These are phyloP conservation scores for Sinocyclocheilus grahami DNA, from an alignment of 2,113 vertebrate genomes.

Conservation along the genomic window DNA sequence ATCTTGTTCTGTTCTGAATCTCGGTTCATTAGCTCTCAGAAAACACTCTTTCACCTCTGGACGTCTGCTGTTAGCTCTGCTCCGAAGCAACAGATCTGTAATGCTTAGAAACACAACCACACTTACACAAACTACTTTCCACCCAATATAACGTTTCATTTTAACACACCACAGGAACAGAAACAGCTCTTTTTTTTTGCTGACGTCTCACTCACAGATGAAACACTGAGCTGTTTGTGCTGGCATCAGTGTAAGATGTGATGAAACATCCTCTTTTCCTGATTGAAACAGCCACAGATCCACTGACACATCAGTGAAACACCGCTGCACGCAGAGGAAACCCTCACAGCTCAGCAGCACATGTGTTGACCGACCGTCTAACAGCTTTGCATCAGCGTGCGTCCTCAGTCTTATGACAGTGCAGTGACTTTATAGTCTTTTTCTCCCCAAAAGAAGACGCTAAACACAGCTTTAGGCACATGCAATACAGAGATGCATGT, in stretches of 20 bases:
- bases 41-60: not conserved
- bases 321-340: no score
- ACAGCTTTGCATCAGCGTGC: not conserved
- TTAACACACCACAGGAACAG: not conserved
- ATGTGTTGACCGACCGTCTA: not conserved
- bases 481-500: not conserved
- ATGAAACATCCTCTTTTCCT: slow-evolving; percentile 22
- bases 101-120: not conserved
- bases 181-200: not conserved
- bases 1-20: not conserved
- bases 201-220: not conserved
- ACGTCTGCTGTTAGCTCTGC: not conserved
- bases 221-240: not conserved
- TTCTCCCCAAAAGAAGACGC: not conserved
- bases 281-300: not conserved
- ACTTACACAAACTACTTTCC: not conserved
- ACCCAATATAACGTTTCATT: not conserved
- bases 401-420: not conserved
- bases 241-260: not conserved
- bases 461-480: not conserved
- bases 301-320: not conserved
- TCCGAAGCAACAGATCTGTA: not conserved
- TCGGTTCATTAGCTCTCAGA: not conserved
- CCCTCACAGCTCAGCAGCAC: not conserved
- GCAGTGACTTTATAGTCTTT: not conserved